Base-by-base conservation (phyloP, 1,140 invertebrate genomes). In the Cryptotermes secundus region DNA sequence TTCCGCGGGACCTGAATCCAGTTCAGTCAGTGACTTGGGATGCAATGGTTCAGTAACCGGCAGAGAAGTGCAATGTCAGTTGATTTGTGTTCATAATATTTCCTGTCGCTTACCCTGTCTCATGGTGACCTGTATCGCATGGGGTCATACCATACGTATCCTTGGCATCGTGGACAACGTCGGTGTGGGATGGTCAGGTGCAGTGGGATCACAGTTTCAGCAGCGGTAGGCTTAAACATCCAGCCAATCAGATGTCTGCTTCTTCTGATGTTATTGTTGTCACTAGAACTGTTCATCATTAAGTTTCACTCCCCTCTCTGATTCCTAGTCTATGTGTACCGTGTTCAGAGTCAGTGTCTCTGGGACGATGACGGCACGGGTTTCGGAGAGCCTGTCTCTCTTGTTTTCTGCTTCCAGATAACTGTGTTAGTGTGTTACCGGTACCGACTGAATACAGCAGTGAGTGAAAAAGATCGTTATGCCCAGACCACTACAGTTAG, bases 91-190 rank as follows among this genome's bases (percentile, higher is more conserved):
- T 19, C 53, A 16, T 19, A 26, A 38, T 38, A 38, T 38, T 38
- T 49, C 45, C 19, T 49, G 45, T 49, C 45, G 53, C 38, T 34
- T 49, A 2, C 19, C 22, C 81, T 59, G 81, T 59, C 81, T 59
- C 81, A 82, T 82, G 81, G 81, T 82, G 81, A 82, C 81, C 19
- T 72, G 59, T n/a, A 31, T 82, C 81, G 81, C 81, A 82, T 82
- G 81, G 81, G 81, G 81, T 82, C 81, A 34, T 82, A 82, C 81
- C 42, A 82, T 42, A 82, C 81, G 31, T 82, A 82, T 26, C 81
- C 81, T 45, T 82, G 38, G 38, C 34, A 82, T 38, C n/a, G 81
- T 45, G 81, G 81, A 49, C 81, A 82, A 53, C 81, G 81, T 42
- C 81, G 81, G 19, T 82, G 81, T 38, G 81, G 81, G 26, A 72